Conservation (phyloP, 2,113 vertebrate genomes). For the Corapipo altera region DNA sequence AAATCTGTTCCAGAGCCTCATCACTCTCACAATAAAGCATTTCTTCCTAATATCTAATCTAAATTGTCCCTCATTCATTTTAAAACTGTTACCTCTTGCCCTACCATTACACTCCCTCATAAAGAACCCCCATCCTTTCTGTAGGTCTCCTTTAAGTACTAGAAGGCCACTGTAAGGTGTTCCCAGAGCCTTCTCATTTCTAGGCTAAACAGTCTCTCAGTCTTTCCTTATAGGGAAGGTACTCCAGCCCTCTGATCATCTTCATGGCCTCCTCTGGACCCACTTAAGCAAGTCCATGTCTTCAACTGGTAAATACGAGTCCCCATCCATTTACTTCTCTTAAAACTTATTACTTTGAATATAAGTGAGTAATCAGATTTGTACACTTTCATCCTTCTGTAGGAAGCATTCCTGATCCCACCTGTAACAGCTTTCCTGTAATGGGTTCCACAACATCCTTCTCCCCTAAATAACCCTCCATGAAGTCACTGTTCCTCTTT, state of each 20-base stretch:
- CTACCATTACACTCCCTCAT: not conserved
- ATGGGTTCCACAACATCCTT: not conserved
- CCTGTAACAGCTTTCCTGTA: not conserved
- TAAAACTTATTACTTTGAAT: not conserved
- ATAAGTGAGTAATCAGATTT: not conserved
- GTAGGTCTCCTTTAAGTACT: not conserved
- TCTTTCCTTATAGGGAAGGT: not conserved
- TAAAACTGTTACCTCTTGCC: not conserved
- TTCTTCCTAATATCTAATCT: not conserved
- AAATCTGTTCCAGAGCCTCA: not conserved
- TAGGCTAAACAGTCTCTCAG: not conserved
- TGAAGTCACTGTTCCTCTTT: not conserved
- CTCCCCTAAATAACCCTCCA: not conserved
- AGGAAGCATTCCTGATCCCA: not conserved
- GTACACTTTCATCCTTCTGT: not conserved
- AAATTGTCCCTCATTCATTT: not conserved
- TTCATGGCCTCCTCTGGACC: rapidly evolving
- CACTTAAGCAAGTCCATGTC: not conserved
- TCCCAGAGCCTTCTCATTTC: not conserved
- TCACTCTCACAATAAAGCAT: rapidly evolving
- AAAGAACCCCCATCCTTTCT: not conserved
- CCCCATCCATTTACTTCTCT: not conserved
- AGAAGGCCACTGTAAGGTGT: not conserved
- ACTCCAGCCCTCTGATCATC: not conserved
- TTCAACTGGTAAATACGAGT: not conserved